phyloP scores from a whole-genome alignment of 1,140 invertebrate genomes.

The Drosophila lacteicornis region DNA sequence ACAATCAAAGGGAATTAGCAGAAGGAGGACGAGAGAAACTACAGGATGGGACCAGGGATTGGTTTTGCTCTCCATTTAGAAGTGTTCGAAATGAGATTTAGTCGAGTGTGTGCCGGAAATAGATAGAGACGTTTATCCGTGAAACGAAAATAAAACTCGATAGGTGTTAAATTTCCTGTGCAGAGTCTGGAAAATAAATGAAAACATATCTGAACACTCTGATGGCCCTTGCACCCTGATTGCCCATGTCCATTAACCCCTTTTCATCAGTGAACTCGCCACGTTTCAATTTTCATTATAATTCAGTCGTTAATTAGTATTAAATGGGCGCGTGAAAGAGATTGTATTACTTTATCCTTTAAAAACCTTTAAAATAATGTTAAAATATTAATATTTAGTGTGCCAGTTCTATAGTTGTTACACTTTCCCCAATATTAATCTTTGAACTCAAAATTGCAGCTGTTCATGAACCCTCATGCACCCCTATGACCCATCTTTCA shows the following conservation, averaged over 20 bases:
- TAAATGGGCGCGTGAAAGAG: conserved; percentile 39
- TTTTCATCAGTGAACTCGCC: not conserved
- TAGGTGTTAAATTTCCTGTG: conserved; percentile 15
- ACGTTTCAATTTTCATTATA: conserved; percentile 27
- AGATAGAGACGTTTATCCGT: conserved; percentile 39
- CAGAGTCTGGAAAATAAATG: not conserved
- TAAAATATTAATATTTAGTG: no score
- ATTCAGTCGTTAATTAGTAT: conserved; percentile 50
- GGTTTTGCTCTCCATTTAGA: conserved; percentile 30
- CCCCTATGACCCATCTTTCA: not conserved
- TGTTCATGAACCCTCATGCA: conserved; percentile 31
- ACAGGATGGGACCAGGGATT: conserved; percentile 26
- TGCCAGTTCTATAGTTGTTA: not conserved
- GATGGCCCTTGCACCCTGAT: conserved; percentile 3
- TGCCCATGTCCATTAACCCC: conserved; percentile 34
- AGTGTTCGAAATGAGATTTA: conserved; percentile 56
- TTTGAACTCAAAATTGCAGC: conserved; percentile 9
- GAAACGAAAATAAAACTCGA: conserved; percentile 30
- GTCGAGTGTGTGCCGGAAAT: conserved; percentile 21
- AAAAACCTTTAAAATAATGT: not conserved
- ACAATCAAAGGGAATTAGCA: conserved; percentile 78
- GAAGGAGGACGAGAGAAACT: conserved; percentile 13
- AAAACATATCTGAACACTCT: not conserved
- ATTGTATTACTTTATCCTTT: not conserved
- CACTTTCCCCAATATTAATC: not conserved